phyloP scores from a whole-genome alignment of 1,140 invertebrate genomes.

The Trissolcus basalis region DNA sequence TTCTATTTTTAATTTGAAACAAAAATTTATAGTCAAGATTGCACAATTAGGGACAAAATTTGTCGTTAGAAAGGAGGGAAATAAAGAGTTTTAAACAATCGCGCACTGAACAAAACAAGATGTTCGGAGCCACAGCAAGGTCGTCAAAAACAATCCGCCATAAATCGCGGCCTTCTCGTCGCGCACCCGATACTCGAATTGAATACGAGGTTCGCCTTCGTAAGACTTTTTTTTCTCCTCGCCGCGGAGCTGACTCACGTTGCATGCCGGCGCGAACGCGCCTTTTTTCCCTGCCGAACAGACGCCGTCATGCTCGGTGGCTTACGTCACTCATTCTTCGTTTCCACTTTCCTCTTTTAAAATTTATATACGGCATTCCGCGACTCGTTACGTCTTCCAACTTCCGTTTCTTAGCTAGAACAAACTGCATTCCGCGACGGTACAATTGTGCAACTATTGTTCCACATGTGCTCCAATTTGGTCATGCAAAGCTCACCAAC shows the following conservation, averaged over 20 bases:
- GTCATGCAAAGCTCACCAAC: background rate
- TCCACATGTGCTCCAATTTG: background rate
- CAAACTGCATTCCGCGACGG: constrained; percentile 36
- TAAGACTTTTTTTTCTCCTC: constrained; percentile 44
- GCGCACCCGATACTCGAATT: constrained; percentile 57
- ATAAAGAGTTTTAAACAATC: background rate
- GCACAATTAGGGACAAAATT: too few species aligned
- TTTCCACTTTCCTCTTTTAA: constrained; percentile 62
- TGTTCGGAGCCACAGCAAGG: constrained; percentile 32
- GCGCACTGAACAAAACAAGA: constrained; percentile 2
- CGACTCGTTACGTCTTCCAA: constrained; percentile 56
- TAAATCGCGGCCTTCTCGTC: constrained; percentile 57
- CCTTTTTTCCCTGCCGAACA: constrained; percentile 52
- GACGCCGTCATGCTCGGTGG: constrained; percentile 57
- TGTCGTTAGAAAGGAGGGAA: too few species aligned
- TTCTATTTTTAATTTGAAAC: too few species aligned
- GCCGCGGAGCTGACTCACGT: constrained; percentile 52
- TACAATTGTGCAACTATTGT: constrained; percentile 26
- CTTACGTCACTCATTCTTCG: constrained; percentile 58
- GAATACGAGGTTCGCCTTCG: constrained; percentile 52
- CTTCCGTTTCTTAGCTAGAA: constrained; percentile 46
- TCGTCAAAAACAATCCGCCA: constrained; percentile 49
- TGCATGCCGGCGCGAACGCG: constrained; percentile 49
- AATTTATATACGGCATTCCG: constrained; percentile 50
- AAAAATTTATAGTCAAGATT: constrained; percentile 9